Base-by-base conservation (phyloP, 2,113 vertebrate species). In the Oncorhynchus keta region DNA sequence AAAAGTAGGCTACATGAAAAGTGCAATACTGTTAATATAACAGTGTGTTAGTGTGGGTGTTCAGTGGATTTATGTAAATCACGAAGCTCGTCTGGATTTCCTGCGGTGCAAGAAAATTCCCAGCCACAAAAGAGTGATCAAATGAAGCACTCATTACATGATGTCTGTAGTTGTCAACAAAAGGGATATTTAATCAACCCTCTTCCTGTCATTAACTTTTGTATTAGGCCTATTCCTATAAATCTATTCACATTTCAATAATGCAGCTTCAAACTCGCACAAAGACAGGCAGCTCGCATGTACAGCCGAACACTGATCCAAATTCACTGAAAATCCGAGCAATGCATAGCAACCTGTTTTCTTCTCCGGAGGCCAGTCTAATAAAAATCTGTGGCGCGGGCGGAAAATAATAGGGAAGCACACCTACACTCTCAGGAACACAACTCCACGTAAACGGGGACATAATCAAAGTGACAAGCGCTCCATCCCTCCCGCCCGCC, bases 371-470 rank as follows among this genome's bases (percentile, higher is more conserved):
- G 65, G 14, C 5, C 16, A 69, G 20, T 45, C 68, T 48, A 49
- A 32, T 48, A 49, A 20, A 70, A 26, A 48, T 70, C 22, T n/a
- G 45, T 49, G 45, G 45, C 45, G 45, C 39, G 20, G 68, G 30
- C 18, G 20, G 1, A 3, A 83, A 89, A 88, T 78, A 75, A 85
- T 77, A 81, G 64, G 83, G 55, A 82, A 78, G 57, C 70, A 79
- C 73, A 81, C 85, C 75, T 55, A 74, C 80, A 83, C 76, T 82
- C 74, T 35, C 66, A 80, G 74, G 74, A 85, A 89, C 87, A 87
- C 87, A 89, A 87, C 86, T 77, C 80, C 75, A 81, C 75, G 72
- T 85, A 87, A 89, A 90, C 83, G 86, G 84, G 78, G 83, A 72
- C 83, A 83, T 90, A 86, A 88, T 89, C 87, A 88, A 80, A 86